A percentile compares a stretch with the other conserved stretches of the same genome.
Conservation (phyloP, 2,113 vertebrate genomes). For the Guaruba guarouba region DNA sequence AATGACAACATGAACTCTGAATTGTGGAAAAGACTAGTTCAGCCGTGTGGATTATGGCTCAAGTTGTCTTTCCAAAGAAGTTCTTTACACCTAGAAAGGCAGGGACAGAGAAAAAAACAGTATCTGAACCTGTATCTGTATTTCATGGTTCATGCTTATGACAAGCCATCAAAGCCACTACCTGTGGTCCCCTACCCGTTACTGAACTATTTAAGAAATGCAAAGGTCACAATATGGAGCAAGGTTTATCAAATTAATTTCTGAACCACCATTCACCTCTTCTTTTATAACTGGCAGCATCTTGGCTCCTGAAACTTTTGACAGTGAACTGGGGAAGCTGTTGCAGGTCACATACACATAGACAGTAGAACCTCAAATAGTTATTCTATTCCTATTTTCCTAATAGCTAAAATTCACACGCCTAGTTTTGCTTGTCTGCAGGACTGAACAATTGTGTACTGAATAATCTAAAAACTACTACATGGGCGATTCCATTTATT, state of each 20-base stretch:
- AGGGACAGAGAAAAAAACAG: neutral
- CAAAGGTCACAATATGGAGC: neutral
- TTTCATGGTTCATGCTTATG: neutral
- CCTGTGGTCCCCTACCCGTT: slow-evolving; percentile 32
- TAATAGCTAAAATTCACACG: neutral
- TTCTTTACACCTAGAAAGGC: neutral
- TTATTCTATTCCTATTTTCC: neutral
- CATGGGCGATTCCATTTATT: neutral
- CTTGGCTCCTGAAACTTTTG: slow-evolving; percentile 3
- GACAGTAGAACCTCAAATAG: slow-evolving; percentile 19
- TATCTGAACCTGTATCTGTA: slow-evolving; percentile 5
- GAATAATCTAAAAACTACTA: neutral
- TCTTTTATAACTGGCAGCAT: neutral
- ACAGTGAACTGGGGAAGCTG: slow-evolving; percentile 29
- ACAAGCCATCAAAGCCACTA: neutral
- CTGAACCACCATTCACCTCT: neutral
- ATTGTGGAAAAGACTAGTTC: neutral
- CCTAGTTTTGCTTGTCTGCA: neutral
- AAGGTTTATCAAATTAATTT: slow-evolving; percentile 9
- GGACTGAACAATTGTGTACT: neutral
- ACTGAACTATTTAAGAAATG: slow-evolving; percentile 19
- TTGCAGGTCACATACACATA: neutral
- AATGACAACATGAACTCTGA: neutral
- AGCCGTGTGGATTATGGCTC: neutral
- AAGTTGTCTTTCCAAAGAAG: neutral